A percentile compares a stretch with the other conserved stretches of the same genome.
Evolutionary conservation across 2,888 invertebrate genomes (phyloP).

Genomic region (Rhagonycha lutea): DNA sequence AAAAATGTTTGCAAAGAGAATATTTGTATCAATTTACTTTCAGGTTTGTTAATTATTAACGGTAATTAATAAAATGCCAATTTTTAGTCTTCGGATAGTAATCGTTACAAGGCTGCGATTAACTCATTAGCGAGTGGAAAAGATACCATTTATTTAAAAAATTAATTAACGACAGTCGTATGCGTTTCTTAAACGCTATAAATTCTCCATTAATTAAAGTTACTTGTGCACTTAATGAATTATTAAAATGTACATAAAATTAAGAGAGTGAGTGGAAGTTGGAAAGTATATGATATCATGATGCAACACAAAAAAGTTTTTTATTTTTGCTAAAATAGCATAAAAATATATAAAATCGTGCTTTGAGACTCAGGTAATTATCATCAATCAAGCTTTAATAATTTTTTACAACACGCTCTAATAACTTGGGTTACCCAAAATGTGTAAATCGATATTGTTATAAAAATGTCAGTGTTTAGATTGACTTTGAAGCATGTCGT

Average conservation of each 20-base stretch:
- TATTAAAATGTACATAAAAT: background rate
- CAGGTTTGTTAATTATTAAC: background rate
- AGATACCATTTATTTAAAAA: background rate
- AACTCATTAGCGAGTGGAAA: background rate
- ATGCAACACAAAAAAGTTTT: background rate
- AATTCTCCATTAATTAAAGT: background rate
- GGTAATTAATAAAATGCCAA: background rate
- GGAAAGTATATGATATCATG: background rate
- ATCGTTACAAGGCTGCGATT: background rate
- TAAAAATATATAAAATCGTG: background rate
- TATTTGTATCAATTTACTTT: background rate
- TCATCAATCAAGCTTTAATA: slow-evolving; percentile 20
- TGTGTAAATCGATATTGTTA: slow-evolving; percentile 36
- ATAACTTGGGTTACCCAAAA: slow-evolving; percentile 12
- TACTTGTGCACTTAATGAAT: background rate
- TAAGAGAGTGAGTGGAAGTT: background rate
- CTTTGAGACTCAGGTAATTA: slow-evolving; percentile 1
- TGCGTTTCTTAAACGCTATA: background rate
- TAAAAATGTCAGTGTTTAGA: slow-evolving; percentile 37
- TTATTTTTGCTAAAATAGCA: background rate
- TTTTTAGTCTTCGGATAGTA: background rate
- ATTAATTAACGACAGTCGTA: background rate
- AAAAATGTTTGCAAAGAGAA: background rate
- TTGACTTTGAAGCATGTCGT: slow-evolving; percentile 37
- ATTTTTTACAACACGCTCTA: slow-evolving; percentile 18